phyloP scores from a whole-genome alignment of 2,888 invertebrate species.

The Catocala nupta region DNA sequence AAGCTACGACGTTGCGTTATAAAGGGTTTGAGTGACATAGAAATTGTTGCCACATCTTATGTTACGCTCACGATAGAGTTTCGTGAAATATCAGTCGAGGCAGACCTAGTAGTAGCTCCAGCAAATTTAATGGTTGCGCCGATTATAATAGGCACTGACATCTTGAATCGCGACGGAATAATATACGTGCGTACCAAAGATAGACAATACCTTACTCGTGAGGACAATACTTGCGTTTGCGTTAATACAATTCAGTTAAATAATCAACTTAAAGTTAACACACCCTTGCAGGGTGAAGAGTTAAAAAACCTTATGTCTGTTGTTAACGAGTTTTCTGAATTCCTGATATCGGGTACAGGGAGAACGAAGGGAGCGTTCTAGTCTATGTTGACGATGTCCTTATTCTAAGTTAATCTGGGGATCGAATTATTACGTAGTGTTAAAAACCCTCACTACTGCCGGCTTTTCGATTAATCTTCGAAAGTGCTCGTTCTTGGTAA shows the following conservation, averaged over 20 bases:
- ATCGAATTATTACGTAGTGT: not conserved
- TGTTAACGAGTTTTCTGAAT: too few relatives aligned
- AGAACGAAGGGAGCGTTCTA: too few relatives aligned
- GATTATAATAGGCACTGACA: constrained; percentile 19
- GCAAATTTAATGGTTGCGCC: constrained; percentile 6
- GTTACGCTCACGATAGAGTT: constrained; percentile 20
- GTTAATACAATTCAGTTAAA: not conserved
- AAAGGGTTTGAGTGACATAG: constrained; percentile 9
- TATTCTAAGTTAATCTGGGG: not conserved
- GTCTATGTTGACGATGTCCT: not conserved
- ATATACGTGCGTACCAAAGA: constrained; percentile 1
- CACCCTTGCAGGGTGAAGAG: too few relatives aligned
- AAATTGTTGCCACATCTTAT: constrained; percentile 7
- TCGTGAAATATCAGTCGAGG: too few relatives aligned
- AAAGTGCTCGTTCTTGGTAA: not conserved
- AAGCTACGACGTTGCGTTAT: constrained; percentile 4
- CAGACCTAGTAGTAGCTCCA: constrained; percentile 15
- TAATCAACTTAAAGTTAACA: not conserved
- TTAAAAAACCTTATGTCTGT: too few relatives aligned
- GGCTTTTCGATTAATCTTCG: not conserved
- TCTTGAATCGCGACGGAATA: constrained; percentile 17
- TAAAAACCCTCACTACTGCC: not conserved
- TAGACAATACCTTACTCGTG: not conserved
- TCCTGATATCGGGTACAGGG: too few relatives aligned
- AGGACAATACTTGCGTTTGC: not conserved